phyloP scores from a whole-genome alignment of 2,888 invertebrate species.

The Osmoderma eremita region DNA sequence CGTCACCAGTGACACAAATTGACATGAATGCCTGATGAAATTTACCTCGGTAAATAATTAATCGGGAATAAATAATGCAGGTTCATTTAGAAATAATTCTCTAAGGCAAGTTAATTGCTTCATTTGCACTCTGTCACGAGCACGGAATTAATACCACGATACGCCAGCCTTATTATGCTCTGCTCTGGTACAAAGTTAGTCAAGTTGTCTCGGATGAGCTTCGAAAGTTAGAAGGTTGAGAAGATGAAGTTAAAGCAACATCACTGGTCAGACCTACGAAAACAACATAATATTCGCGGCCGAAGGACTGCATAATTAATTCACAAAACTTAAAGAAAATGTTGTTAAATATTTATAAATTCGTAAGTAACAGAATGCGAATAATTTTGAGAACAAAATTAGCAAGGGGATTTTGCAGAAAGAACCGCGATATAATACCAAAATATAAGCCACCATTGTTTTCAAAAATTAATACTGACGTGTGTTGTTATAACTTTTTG shows the following conservation, averaged over 20 bases:
- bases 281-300: neutral
- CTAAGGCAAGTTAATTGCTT: conserved; percentile 11
- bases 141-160: neutral
- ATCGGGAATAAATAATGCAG: conserved; percentile 20
- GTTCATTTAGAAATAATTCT: conserved; percentile 11
- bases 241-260: neutral
- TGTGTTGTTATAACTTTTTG: too few relatives aligned
- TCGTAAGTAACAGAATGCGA: too few relatives aligned
- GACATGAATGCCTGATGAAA: neutral
- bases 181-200: neutral
- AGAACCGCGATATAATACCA: too few relatives aligned
- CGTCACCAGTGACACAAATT: neutral
- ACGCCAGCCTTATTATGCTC: neutral
- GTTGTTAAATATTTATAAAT: too few relatives aligned
- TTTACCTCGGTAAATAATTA: neutral
- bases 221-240: neutral
- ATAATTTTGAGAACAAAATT: too few relatives aligned
- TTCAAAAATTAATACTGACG: too few relatives aligned
- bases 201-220: neutral
- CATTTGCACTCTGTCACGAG: neutral
- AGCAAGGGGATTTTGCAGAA: too few relatives aligned
- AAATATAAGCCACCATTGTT: too few relatives aligned
- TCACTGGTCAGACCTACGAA: neutral
- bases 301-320: too few relatives aligned
- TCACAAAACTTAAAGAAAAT: too few relatives aligned